Base-by-base conservation (phyloP, 2,797 vertebrate genomes). In the Sebastes trivittatus region DNA sequence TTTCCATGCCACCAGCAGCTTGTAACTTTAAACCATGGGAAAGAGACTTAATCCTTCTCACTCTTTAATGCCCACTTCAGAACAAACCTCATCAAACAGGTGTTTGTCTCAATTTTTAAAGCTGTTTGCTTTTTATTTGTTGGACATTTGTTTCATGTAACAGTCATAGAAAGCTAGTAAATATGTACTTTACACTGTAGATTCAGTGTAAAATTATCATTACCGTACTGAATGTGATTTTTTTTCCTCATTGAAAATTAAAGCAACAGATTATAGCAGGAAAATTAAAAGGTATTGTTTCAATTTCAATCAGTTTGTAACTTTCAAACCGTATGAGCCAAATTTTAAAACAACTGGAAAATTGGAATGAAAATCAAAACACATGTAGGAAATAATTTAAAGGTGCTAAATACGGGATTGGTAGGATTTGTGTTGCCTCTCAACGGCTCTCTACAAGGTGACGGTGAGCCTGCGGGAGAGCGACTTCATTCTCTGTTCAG, bases 21-120 rank as follows among this genome's bases (percentile, higher is more conserved):
- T 62, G 89, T 77, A 91, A 92, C 88, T 75, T 75, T 55, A 94
- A 78, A 89, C 93, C 83, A 63, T 54, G 77, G 64, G 83, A 82
- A 80, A 74, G 82, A 23, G 74, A 87, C 77, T 82, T 90, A 80
- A 92, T 87, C 80, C 81, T 11, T 18, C 46, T 80, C 56, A 67
- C n/a, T 4, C 88, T 86, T 86, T 75, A 61, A 62, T 64, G 55
- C 61, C 72, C 61, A 63, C 78, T 82, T 70, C 62, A 67, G 32
- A 38, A 38, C 79, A 32, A 68, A 71, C 49, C 29, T 27, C 66
- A 77, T 65, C 62, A 78, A 86, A 71, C 81, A 88, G 77, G 65
- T 72, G 86, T 77, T 61, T 71, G 67, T 68, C 22, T 54, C 2
- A 0, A n/a, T 42, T 22, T 46, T 63, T 62, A 4, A 29, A 63